Conservation (phyloP, 2,888 invertebrate genomes). For the Sthenelais limicola region DNA sequence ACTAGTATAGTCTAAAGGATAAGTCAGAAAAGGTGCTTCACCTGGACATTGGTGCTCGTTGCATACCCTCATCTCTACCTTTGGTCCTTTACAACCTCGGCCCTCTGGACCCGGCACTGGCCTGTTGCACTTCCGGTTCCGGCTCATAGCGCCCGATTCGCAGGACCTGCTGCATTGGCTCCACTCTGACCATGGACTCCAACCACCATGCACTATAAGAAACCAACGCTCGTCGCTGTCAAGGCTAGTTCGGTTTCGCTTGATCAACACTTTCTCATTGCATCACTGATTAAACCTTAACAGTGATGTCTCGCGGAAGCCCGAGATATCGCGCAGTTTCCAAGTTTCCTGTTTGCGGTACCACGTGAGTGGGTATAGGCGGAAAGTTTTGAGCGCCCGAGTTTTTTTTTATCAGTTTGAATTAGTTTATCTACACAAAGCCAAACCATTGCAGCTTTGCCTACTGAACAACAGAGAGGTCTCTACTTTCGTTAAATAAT, state of each 20-base stretch:
- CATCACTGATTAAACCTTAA: no score
- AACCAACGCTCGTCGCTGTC: conserved; percentile 12
- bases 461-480: conserved; percentile 15
- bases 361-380: conserved; percentile 12
- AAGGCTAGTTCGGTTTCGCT: neutral
- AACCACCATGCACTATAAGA: conserved; percentile 61
- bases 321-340: neutral
- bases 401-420: conserved; percentile 19
- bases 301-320: neutral
- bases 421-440: conserved; percentile 25
- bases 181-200: conserved; percentile 64
- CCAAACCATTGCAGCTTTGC: conserved; percentile 29
- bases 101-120: conserved; percentile 65
- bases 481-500: conserved; percentile 7
- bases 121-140: conserved; percentile 61
- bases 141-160: conserved; percentile 60
- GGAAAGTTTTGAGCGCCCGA: neutral
- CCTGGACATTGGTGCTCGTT: conserved; percentile 63
- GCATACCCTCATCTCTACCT: conserved; percentile 56
- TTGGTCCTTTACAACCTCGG: conserved; percentile 55
- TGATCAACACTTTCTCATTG: conserved; percentile 8
- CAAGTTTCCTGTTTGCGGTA: conserved; percentile 16
- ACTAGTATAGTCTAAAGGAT: no score
- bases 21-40: conserved; percentile 51
- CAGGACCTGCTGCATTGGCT: conserved; percentile 65